Base-by-base conservation (phyloP, 2,113 vertebrate species). In the Anser brachyrhynchus region DNA sequence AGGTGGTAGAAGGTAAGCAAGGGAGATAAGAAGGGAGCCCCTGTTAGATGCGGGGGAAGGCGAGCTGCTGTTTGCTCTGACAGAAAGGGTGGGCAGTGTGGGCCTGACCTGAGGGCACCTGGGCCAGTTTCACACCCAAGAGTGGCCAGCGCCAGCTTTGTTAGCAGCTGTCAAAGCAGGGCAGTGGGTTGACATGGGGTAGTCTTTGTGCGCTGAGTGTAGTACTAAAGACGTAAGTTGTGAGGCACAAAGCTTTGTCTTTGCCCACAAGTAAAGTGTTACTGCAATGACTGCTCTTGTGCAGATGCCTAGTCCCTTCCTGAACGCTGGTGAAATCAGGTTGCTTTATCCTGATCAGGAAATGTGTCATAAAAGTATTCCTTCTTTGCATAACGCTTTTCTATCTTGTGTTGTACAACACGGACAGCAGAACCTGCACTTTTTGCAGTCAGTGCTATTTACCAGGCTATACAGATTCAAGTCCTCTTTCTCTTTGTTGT, bases 1-100 rank as follows among this genome's bases (percentile, higher is more conserved):
- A 98, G 93, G 99, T 99, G 37, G 98, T 99, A 11, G 99, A 99
- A 98, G 99, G 99, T 99, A 97, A 98, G 96, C 95, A 75, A 73
- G 31, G 35, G n/a, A 65, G 61, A 25, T 49, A 26, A 0, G 6
- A 77, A 33, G 33, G 64, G 7, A 9, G 23, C 43, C 10, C 22
- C 49, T 80, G 8, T 70, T 70, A 51, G 14, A 28, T 62, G 2
- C 70, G 35, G 9, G 43, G 52, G 35, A 75, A 89, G 55, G 55
- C 6, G n/a, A 62, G 21, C 12, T 77, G 25, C 6, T 23, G 75
- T 52, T 79, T 84, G 31, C 35, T 70, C 35, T 64, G 52, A 51
- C 15, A 51, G 54, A 62, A 92, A 29, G 13, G 15, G 37, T 57
- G 55, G 55, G n/a, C 44, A 15, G 22, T 66, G 72, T 54, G 25